A percentile compares a stretch with the other conserved stretches of the same genome.
Evolutionary conservation across 1,140 invertebrate species (phyloP).

Genomic region (Homalodisca vitripennis): DNA sequence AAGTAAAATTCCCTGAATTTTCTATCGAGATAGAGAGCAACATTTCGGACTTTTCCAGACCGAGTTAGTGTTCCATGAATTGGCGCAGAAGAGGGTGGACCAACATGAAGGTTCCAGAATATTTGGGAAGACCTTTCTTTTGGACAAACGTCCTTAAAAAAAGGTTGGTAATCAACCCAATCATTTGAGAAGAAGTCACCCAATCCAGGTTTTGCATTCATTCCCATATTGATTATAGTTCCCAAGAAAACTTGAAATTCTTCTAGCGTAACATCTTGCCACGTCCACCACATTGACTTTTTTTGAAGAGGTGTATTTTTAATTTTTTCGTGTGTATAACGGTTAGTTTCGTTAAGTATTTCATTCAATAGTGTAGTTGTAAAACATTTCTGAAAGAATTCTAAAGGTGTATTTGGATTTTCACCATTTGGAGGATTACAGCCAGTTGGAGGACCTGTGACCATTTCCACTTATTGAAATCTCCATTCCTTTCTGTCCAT

Average conservation of each 20-base stretch:
- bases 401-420: background rate
- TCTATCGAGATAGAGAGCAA: slow-evolving; percentile 5
- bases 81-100: background rate
- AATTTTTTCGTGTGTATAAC: slow-evolving; percentile 13
- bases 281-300: slow-evolving; percentile 22
- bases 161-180: too few species aligned
- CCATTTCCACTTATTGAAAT: background rate
- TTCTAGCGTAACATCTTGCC: slow-evolving; percentile 6
- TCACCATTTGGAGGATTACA: background rate
- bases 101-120: slow-evolving; percentile 18
- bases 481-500: too few species aligned
- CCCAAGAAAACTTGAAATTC: slow-evolving; percentile 10
- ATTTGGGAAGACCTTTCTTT: slow-evolving; percentile 21
- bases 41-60: slow-evolving; percentile 10
- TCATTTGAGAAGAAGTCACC: slow-evolving; percentile 23
- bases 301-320: background rate
- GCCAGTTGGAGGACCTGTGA: background rate
- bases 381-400: slow-evolving; percentile 10
- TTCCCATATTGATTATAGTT: background rate
- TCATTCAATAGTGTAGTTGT: background rate
- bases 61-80: background rate
- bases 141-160: too few species aligned
- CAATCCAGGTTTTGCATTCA: slow-evolving; percentile 11
- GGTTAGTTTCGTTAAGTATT: slow-evolving; percentile 10
- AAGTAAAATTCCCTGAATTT: too few species aligned